A percentile compares a stretch with the other conserved stretches of the same genome.
Evolutionary conservation across 1,140 invertebrate genomes (phyloP).

Genomic region (Penaeus chinensis): DNA sequence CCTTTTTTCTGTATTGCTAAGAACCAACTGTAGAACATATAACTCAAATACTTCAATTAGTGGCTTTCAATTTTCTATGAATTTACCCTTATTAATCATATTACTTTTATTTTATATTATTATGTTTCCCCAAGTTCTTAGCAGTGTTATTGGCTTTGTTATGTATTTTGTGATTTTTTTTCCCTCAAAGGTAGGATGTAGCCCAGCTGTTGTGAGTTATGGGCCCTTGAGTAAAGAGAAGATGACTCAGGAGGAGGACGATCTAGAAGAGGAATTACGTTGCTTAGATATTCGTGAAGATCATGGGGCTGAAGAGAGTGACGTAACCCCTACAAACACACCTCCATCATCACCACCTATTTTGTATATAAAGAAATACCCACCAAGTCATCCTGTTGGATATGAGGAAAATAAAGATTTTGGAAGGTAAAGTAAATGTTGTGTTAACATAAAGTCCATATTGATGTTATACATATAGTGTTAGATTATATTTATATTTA

Average conservation of each 20-base stretch:
- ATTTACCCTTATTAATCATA: too few species aligned
- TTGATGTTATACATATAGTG: background rate
- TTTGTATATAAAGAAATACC: slow-evolving; percentile 46
- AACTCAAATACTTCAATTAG: too few species aligned
- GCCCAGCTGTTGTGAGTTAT: background rate
- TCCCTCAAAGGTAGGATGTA: background rate
- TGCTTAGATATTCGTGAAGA: slow-evolving; percentile 60
- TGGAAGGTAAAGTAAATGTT: slow-evolving; percentile 25
- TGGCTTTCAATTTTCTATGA: too few species aligned
- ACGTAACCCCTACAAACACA: slow-evolving; percentile 61
- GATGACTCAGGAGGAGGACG: slow-evolving; percentile 58
- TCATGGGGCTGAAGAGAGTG: slow-evolving; percentile 62
- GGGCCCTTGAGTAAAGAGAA: slow-evolving; percentile 10
- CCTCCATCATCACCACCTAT: slow-evolving; percentile 45
- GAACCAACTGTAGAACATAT: too few species aligned
- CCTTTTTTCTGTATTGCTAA: too few species aligned
- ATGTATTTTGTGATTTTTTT: background rate
- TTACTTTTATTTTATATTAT: too few species aligned
- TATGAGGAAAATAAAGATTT: slow-evolving; percentile 24
- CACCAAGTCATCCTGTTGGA: slow-evolving; percentile 16
- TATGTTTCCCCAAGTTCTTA: too few species aligned
- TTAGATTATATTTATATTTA: background rate
- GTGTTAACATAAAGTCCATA: background rate
- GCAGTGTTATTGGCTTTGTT: too few species aligned
- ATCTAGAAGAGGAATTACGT: slow-evolving; percentile 54